A percentile compares a stretch with the other conserved stretches of the same genome.
Evolutionary conservation across 1,140 invertebrate genomes (phyloP).

Genomic region (Acromyrmex echinatior): DNA sequence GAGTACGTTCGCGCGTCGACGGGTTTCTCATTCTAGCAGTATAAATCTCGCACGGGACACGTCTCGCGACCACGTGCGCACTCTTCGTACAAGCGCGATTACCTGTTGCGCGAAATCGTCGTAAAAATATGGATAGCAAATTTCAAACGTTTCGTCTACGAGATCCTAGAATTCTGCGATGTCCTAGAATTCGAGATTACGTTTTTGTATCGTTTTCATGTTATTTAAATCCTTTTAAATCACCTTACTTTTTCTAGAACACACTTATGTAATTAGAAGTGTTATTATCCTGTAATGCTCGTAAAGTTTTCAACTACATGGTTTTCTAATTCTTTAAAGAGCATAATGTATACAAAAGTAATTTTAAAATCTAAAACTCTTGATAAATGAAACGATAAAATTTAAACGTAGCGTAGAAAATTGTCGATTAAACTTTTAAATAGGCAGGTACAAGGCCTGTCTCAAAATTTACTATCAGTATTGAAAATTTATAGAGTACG

Average conservation of each 20-base stretch:
- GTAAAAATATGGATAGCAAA: background rate
- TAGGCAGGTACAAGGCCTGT: too few species aligned
- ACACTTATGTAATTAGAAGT: background rate
- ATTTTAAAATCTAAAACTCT: background rate
- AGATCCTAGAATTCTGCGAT: background rate
- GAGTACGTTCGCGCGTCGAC: conserved; percentile 59
- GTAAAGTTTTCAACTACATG: background rate
- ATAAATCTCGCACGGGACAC: conserved; percentile 69
- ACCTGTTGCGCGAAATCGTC: conserved; percentile 41
- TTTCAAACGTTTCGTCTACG: background rate
- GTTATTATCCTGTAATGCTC: background rate
- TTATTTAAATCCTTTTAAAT: background rate
- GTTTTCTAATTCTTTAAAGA: background rate
- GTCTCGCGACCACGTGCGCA: conserved; percentile 43
- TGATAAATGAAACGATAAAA: background rate
- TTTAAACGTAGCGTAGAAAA: background rate
- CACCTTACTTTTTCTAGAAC: background rate
- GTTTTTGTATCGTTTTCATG: background rate
- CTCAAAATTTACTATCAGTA: too few species aligned
- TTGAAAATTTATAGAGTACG: too few species aligned
- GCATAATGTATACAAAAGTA: background rate
- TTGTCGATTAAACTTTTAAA: background rate
- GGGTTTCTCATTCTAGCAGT: conserved; percentile 24
- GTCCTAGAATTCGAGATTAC: background rate
- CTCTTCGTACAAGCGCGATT: conserved; percentile 35